A percentile compares a stretch with the other conserved stretches of the same genome.
Conservation (phyloP, 2,797 vertebrate species). For the Pangasius larnaudii region DNA sequence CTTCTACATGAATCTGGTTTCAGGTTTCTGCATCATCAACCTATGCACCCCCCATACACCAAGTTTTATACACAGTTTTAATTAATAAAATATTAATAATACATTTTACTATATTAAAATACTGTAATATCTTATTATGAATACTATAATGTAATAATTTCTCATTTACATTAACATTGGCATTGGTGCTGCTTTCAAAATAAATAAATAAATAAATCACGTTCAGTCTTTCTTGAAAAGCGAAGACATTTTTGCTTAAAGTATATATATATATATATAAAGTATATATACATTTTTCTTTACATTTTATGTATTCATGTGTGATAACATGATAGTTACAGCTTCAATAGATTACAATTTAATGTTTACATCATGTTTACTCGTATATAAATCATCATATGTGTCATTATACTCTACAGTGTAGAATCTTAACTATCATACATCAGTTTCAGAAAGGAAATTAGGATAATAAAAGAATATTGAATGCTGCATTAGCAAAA, state of each 20-base stretch:
- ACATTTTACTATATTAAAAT: background rate
- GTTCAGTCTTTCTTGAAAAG: background rate
- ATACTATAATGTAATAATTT: background rate
- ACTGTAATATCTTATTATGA: background rate
- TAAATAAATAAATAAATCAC: background rate
- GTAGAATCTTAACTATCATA: too few relatives aligned
- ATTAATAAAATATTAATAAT: too few relatives aligned
- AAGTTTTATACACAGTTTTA: too few relatives aligned
- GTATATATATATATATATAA: background rate
- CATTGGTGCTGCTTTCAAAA: background rate
- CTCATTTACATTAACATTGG: background rate
- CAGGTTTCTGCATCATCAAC: too few relatives aligned
- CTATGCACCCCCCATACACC: too few relatives aligned
- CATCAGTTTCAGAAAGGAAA: background rate
- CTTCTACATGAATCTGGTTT: background rate
- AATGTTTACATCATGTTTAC: background rate
- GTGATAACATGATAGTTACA: background rate
- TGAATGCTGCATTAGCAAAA: background rate
- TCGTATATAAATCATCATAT: background rate
- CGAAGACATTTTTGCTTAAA: background rate
- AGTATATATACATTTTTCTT: background rate
- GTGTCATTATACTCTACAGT: background rate
- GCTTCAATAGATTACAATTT: background rate
- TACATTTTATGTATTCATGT: background rate
- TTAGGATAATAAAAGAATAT: background rate